These are phyloP conservation scores for Eupeodes corollae DNA, from an alignment of 1,140 invertebrate species.

Conservation along the genomic window DNA sequence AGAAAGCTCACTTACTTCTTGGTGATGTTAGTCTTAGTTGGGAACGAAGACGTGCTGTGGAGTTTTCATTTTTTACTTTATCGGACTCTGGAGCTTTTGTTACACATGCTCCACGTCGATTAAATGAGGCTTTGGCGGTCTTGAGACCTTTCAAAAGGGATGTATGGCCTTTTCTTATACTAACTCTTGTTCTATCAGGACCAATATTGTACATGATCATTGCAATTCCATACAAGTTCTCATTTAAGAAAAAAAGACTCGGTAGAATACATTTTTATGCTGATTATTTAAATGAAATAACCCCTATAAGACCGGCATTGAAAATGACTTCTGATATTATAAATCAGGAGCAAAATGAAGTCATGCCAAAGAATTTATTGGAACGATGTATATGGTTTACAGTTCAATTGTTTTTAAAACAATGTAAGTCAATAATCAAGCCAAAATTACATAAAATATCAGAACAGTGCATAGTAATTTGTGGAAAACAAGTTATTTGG, in stretches of 20 bases:
- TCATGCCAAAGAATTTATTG: conserved; percentile 40
- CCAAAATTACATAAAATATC: too few species aligned
- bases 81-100: conserved; percentile 59
- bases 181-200: conserved; percentile 42
- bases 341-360: background rate
- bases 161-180: conserved; percentile 45
- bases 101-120: conserved; percentile 52
- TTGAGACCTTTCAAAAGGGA: conserved; percentile 56
- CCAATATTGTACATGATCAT: conserved; percentile 43
- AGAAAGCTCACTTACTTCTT: conserved; percentile 57
- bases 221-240: conserved; percentile 39
- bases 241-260: conserved; percentile 12
- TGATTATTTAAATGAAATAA: conserved; percentile 32
- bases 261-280: conserved; percentile 13
- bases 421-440: conserved; percentile 41
- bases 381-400: conserved; percentile 55
- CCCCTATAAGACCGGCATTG: conserved; percentile 8
- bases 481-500: too few species aligned
- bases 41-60: conserved; percentile 51
- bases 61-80: conserved; percentile 58
- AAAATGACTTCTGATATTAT: background rate
- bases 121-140: conserved; percentile 57
- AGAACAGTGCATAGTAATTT: too few species aligned
- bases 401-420: conserved; percentile 50
- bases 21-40: conserved; percentile 57